phyloP scores from a whole-genome alignment of 2,888 invertebrate species.

The Pocota personata region DNA sequence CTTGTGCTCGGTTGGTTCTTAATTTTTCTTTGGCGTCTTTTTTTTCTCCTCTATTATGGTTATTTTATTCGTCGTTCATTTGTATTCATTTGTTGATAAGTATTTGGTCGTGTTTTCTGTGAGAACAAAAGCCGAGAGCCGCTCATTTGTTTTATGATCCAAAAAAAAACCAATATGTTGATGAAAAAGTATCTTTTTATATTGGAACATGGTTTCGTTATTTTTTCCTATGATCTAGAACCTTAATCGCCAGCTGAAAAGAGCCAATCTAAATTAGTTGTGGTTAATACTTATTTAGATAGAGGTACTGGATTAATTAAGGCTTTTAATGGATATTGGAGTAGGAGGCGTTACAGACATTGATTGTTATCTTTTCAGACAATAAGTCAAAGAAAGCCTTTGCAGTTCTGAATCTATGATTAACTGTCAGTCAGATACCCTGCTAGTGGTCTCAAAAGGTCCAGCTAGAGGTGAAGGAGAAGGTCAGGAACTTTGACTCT shows the following conservation, averaged over 20 bases:
- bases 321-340: neutral
- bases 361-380: no score
- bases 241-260: neutral
- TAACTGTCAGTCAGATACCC: no score
- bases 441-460: no score
- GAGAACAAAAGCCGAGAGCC: slow-evolving; percentile 26
- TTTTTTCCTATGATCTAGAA: slow-evolving; percentile 5
- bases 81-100: slow-evolving; percentile 73
- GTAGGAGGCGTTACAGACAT: neutral
- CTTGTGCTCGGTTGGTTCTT: slow-evolving; percentile 18
- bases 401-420: no score
- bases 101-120: slow-evolving; percentile 36
- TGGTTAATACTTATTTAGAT: slow-evolving; percentile 1
- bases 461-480: no score
- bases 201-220: slow-evolving; percentile 32
- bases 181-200: slow-evolving; percentile 36
- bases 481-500: no score
- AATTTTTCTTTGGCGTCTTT: neutral
- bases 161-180: slow-evolving; percentile 2
- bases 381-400: no score
- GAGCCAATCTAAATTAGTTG: slow-evolving; percentile 38
- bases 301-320: slow-evolving; percentile 11
- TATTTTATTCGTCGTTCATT: slow-evolving; percentile 71
- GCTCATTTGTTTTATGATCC: slow-evolving; percentile 41
- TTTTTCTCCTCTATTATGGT: slow-evolving; percentile 44